These are phyloP conservation scores for Hippocampus kuda DNA, from an alignment of 2,797 vertebrate species.

Conservation along the genomic window DNA sequence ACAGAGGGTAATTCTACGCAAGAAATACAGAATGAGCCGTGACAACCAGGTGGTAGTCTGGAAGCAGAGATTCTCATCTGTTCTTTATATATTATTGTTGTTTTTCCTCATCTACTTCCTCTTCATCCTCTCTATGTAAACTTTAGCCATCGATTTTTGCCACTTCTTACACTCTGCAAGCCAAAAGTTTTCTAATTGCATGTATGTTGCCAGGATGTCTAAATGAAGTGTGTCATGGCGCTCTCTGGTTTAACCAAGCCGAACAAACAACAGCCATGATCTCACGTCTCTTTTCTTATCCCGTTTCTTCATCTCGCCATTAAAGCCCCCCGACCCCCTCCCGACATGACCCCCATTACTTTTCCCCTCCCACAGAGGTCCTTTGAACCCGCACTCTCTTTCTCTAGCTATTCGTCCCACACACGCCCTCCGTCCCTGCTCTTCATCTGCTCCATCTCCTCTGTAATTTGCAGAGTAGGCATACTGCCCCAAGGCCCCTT, in stretches of 20 bases:
- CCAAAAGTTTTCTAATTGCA: background rate
- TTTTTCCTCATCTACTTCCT: constrained; percentile 30
- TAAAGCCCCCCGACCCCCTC: background rate
- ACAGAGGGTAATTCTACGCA: background rate
- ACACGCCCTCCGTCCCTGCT: constrained; percentile 26
- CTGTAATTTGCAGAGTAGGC: constrained; percentile 57
- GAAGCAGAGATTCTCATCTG: constrained; percentile 29
- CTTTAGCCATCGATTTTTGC: background rate
- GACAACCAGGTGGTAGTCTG: constrained; percentile 50
- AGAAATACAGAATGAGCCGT: constrained; percentile 20
- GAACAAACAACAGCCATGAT: constrained; percentile 28
- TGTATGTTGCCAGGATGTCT: background rate
- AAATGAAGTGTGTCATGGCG: background rate
- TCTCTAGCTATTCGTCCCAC: background rate
- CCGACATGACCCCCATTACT: constrained; percentile 17
- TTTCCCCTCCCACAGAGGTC: constrained; percentile 28
- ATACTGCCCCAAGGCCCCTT: constrained; percentile 36
- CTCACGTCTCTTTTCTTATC: constrained; percentile 25
- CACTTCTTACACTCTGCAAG: background rate
- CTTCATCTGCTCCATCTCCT: constrained; percentile 26
- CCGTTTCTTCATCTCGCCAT: constrained; percentile 8
- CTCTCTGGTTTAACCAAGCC: constrained; percentile 12
- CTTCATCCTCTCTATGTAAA: constrained; percentile 17
- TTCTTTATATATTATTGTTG: constrained; percentile 11
- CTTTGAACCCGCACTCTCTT: constrained; percentile 47